Conservation (phyloP, 2,113 vertebrate genomes). For the Tautogolabrus adspersus region DNA sequence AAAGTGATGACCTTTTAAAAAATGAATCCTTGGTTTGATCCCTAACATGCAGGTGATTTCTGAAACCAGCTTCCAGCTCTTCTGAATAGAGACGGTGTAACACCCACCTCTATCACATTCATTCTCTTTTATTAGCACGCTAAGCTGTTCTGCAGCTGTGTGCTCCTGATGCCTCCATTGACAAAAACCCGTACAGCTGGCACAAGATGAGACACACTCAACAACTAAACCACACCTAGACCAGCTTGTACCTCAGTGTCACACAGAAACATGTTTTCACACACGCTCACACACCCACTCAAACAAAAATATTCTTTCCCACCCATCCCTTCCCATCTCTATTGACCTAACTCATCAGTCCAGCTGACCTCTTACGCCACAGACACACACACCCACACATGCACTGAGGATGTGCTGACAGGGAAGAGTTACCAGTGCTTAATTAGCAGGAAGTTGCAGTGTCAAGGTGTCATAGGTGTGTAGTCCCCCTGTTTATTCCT, state of each 20-base stretch:
- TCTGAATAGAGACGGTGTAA: constrained; percentile 28
- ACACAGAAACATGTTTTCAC: constrained; percentile 13
- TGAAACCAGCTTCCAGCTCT: constrained; percentile 30
- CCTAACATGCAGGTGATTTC: constrained; percentile 37
- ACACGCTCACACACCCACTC: constrained; percentile 2
- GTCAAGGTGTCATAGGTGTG: constrained; percentile 78
- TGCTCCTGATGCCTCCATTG: constrained; percentile 51
- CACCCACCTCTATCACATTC: constrained; percentile 25
- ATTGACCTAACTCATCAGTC: constrained; percentile 63
- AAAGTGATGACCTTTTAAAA: constrained; percentile 2
- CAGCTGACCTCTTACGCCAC: constrained; percentile 62
- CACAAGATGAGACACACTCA: constrained; percentile 63
- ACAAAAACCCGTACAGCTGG: constrained; percentile 57
- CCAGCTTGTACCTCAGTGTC: constrained; percentile 31
- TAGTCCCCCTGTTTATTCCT: constrained; percentile 46
- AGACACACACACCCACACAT: constrained; percentile 34
- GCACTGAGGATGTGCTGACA: constrained; percentile 72
- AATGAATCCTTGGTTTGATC: constrained; percentile 21
- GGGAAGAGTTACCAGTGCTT: constrained; percentile 65
- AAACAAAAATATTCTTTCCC: constrained; percentile 57
- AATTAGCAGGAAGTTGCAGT: constrained; percentile 78
- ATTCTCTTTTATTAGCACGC: constrained; percentile 47
- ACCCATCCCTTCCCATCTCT: constrained; percentile 75
- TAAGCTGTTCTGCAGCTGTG: constrained; percentile 68
- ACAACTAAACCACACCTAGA: constrained; percentile 56